Evolutionary conservation across 2,113 vertebrate genomes (phyloP).

Genomic region (Cyanoramphus novaezelandiae): DNA sequence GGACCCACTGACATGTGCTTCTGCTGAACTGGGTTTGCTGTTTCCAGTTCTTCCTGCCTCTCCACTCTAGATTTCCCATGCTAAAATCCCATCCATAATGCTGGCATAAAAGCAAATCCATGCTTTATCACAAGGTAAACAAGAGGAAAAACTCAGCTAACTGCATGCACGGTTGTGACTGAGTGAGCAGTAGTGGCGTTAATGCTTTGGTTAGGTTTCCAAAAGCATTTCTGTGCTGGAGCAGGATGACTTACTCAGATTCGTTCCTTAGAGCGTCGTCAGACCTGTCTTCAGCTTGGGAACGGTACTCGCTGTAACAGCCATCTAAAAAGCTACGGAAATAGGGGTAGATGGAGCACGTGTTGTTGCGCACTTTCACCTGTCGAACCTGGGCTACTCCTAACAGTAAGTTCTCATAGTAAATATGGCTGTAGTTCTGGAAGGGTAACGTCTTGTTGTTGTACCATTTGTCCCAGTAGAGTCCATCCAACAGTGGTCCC

Average conservation of each 20-base stretch:
- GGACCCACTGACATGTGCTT: neutral
- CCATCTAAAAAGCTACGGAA: conserved; percentile 38
- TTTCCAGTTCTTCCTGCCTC: neutral
- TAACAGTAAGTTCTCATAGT: conserved; percentile 73
- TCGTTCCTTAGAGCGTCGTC: conserved; percentile 55
- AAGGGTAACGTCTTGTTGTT: neutral
- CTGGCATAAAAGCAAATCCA: neutral
- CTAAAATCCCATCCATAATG: neutral
- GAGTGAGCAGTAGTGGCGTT: neutral
- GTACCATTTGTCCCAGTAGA: conserved; percentile 72
- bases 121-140: neutral
- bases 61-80: neutral
- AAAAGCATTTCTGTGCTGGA: neutral
- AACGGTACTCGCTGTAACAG: conserved; percentile 56
- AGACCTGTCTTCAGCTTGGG: conserved; percentile 52
- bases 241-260: conserved; percentile 62
- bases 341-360: conserved; percentile 48
- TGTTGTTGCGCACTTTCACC: conserved; percentile 68
- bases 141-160: neutral
- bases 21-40: neutral
- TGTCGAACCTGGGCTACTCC: conserved; percentile 69
- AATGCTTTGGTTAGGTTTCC: neutral
- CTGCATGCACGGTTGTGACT: neutral
- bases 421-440: conserved; percentile 58
- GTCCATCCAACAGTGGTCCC: conserved; percentile 69